Conservation (phyloP, 2,797 vertebrate species). For the Falco columbarius region DNA sequence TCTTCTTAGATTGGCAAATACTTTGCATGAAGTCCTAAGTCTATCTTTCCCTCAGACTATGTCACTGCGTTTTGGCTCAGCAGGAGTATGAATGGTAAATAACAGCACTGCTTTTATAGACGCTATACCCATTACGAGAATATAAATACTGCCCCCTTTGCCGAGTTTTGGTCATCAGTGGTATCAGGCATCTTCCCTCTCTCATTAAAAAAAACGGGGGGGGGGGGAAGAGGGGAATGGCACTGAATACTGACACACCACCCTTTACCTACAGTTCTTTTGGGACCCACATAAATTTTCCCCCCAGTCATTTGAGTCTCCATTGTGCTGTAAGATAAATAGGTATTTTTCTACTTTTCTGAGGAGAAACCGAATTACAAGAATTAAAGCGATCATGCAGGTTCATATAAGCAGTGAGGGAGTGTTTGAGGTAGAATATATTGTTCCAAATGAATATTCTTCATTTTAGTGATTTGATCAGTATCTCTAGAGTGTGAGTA, state of each 20-base stretch:
- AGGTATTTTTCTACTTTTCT: not conserved
- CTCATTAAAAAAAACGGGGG: too few species aligned
- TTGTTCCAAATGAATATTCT: not conserved
- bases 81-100: not conserved
- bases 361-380: not conserved
- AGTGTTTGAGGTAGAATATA: not conserved
- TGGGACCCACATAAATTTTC: not conserved
- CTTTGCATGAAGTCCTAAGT: conserved; percentile 10
- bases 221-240: fast-evolving
- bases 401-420: not conserved
- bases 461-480: not conserved
- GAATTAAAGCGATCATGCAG: not conserved
- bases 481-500: not conserved
- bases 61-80: not conserved
- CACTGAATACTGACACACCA: not conserved
- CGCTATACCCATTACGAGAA: not conserved
- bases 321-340: not conserved
- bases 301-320: not conserved
- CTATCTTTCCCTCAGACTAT: not conserved
- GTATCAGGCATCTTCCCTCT: not conserved
- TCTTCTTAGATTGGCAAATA: conserved; percentile 34
- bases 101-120: not conserved
- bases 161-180: not conserved
- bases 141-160: not conserved
- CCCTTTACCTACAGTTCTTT: not conserved